Base-by-base conservation (phyloP, 2,113 vertebrate genomes). In the Podilymbus podiceps region DNA sequence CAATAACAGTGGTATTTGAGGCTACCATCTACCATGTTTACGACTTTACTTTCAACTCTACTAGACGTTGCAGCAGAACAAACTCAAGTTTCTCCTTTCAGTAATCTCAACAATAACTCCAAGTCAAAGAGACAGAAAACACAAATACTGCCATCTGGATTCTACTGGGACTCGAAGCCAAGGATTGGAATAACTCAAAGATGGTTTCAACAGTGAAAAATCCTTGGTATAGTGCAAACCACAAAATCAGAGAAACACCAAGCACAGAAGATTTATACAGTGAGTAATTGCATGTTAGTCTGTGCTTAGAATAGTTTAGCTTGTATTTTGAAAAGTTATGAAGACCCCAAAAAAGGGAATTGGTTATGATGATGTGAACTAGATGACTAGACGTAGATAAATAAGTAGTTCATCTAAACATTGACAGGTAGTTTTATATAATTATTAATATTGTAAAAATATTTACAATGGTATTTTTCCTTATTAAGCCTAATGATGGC, bases 11-110 rank as follows among this genome's bases (percentile, higher is more conserved):
- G 60, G 35, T 19, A 56, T 47, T 63, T 81, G 74, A 81, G 35
- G 35, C 47, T 74, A 31, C 24, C 35, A 38, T 62, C 71, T 67
- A 67, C 28, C 3, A 3, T 6, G 7, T 35, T 84, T 56, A 63
- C 50, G 40, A 68, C 42, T 68, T 79, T 17, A 73, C 9, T 87
- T 81, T 76, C 33, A 76, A 44, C 38, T 88, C 53, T 50, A 24
- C 25, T 8, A 44, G 15, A 23, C 5, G 1, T 13, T 21, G 3
- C 56, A 33, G 56, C 2, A 25, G 47, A 75, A 78, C 1, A 1
- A 93, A 76, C 28, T 58, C 38, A 69, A 59, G n/a, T 62, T 85
- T 85, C 50, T 75, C 31, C 31, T 94, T 75, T 66, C 44, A 27
- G 22, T 67, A 75, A 68, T 42, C 69, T 75, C 64, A 64, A 38